Conservation (phyloP, 2,888 invertebrate species). For the Patella ulyssiponensis region DNA sequence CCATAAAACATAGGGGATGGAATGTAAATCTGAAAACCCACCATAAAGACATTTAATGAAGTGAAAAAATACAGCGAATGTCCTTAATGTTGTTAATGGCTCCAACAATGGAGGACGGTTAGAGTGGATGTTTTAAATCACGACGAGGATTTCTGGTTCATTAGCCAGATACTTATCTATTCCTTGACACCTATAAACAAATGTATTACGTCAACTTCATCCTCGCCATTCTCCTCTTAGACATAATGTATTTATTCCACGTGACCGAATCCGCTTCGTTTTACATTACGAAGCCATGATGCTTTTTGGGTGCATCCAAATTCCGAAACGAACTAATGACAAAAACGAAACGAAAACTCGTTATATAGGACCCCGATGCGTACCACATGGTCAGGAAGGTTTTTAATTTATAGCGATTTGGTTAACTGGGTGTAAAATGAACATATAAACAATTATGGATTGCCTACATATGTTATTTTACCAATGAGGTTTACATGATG, state of each 20-base stretch:
- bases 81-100: too few species aligned
- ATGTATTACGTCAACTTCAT: conserved; percentile 1
- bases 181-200: conserved; percentile 6
- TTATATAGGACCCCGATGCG: not conserved
- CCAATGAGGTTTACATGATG: not conserved
- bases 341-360: not conserved
- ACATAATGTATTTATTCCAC: not conserved
- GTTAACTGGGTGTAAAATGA: conserved; percentile 7
- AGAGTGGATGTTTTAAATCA: too few species aligned
- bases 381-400: not conserved
- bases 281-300: not conserved
- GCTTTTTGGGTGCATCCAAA: not conserved
- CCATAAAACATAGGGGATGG: too few species aligned
- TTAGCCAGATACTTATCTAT: too few species aligned
- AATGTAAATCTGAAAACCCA: too few species aligned
- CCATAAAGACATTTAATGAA: too few species aligned
- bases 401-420: not conserved
- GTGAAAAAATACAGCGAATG: too few species aligned
- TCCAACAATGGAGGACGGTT: too few species aligned
- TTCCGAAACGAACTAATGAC: conserved; percentile 1
- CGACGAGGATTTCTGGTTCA: too few species aligned
- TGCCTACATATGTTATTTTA: conserved; percentile 6
- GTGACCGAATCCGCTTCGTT: not conserved
- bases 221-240: not conserved
- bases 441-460: conserved; percentile 12